Conservation (phyloP, 2,113 vertebrate genomes). For the Cephalopterus ornatus region DNA sequence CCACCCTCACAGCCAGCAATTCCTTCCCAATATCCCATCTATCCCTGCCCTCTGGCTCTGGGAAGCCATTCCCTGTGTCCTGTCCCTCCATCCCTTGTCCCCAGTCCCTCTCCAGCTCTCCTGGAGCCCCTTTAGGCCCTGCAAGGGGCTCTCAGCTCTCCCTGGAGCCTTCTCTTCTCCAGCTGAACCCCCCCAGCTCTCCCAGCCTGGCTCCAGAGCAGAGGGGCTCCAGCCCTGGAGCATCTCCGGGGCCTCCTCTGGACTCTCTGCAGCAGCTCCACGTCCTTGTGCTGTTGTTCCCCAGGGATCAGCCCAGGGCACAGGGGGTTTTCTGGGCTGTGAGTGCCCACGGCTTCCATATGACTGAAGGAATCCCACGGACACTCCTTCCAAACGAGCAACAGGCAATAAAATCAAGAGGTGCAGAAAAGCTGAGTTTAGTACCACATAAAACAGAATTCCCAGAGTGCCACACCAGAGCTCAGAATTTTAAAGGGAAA, state of each 20-base stretch:
- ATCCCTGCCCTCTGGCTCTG: no score
- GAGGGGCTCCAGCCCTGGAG: neutral
- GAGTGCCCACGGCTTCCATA: neutral
- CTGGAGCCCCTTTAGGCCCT: neutral
- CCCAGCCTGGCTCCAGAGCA: neutral
- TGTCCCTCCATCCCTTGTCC: neutral
- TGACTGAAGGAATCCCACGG: fast-evolving
- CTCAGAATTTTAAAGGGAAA: neutral
- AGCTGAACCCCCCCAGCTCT: neutral
- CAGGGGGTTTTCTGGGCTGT: fast-evolving
- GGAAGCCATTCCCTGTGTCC: no score
- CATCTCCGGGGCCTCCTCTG: fast-evolving
- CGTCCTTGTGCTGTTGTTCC: fast-evolving
- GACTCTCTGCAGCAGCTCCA: neutral
- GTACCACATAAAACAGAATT: fast-evolving
- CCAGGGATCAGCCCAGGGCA: neutral
- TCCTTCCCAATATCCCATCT: no score
- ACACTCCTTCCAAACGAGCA: neutral
- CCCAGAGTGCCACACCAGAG: neutral
- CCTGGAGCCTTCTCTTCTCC: neutral
- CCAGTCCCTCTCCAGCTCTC: neutral
- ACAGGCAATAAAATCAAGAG: neutral
- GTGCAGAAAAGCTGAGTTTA: neutral
- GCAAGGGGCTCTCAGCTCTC: neutral
- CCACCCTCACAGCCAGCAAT: no score